Evolutionary conservation across 2,888 invertebrate genomes (phyloP), one percentile per base, ranked within the genome.

Genomic region (Calliopum simillimum): DNA sequence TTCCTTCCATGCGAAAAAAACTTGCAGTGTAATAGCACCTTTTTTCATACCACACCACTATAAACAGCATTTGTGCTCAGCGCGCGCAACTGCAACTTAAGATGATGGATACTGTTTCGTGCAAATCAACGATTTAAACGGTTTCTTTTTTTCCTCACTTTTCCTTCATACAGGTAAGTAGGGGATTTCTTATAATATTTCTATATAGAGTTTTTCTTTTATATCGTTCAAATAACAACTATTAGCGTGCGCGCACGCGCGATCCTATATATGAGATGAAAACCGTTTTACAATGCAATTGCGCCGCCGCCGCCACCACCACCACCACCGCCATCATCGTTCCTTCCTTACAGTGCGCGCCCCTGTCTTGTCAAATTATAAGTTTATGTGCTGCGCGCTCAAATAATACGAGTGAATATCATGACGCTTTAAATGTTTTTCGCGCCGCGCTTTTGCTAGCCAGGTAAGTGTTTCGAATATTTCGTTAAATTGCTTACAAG

Each of bases 201-300:
- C 19, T n/a, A 11, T 25, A 33, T 21, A 12, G 12, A n/a, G n/a
- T n/a, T n/a, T n/a, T n/a, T 67, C 23, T 49, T 3, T 41, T 51
- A 49, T 59, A 67, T 67, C 67, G 67, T 67, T 33, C 33, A 62
- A 58, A 73, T 65, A 81, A 80, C 78, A 76, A 76, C 76, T 73
- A 74, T 71, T 71, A 71, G 72, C 72, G 70, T 73, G 70, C 76
- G 78, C 80, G 81, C 80, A 79, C 78, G 82, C 81, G 80, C 82
- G 80, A 63, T 76, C 65, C 58, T 73, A 41, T 64, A 62, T 69
- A 69, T 69, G 69, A 69, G 63, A 62, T 69, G 69, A 69, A 56
- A 69, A 69, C 46, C 41, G 64, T 64, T 69, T 55, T 46, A 44
- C 63, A 53, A 19, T 68, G 49, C 63, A 58, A 61, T 46, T 49